Conservation (phyloP, 2,797 vertebrate species). For the Adrianichthys oophorus region DNA sequence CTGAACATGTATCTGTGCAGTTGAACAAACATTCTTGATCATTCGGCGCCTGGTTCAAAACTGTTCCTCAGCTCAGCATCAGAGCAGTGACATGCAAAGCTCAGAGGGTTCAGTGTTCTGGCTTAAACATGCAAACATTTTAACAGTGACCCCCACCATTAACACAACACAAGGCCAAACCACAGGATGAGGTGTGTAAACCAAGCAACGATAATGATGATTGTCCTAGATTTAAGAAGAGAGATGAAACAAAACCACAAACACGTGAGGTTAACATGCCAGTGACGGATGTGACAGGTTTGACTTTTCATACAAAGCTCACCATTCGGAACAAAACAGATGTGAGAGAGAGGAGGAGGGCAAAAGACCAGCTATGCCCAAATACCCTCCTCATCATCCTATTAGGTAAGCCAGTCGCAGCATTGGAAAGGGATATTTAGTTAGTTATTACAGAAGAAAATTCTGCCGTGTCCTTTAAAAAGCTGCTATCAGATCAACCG, state of each 20-base stretch:
- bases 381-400: constrained; percentile 99
- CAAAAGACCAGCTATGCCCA: constrained; percentile 95
- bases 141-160: background rate
- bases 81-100: constrained; percentile 42
- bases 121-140: constrained; percentile 25
- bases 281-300: constrained; percentile 42
- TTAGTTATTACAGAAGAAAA: constrained; percentile 79
- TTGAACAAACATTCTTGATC: constrained; percentile 3
- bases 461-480: constrained; percentile 3
- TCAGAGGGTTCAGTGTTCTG: constrained; percentile 22
- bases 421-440: constrained; percentile 89
- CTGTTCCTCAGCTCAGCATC: constrained; percentile 5
- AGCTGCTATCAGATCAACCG: constrained; percentile 2
- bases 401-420: constrained; percentile 86
- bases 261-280: constrained; percentile 51
- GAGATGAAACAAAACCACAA: constrained; percentile 19
- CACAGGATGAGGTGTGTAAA: constrained; percentile 17
- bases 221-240: background rate
- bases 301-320: constrained; percentile 80
- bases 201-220: constrained; percentile 2
- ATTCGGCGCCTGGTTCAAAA: background rate
- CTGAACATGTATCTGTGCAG: background rate
- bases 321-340: constrained; percentile 99
- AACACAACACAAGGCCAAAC: background rate
- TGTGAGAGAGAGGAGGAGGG: constrained; percentile 78